Evolutionary conservation across 2,797 vertebrate genomes (phyloP), one percentile per base, ranked within the genome.

Genomic region (Eupleurogrammus muticus): DNA sequence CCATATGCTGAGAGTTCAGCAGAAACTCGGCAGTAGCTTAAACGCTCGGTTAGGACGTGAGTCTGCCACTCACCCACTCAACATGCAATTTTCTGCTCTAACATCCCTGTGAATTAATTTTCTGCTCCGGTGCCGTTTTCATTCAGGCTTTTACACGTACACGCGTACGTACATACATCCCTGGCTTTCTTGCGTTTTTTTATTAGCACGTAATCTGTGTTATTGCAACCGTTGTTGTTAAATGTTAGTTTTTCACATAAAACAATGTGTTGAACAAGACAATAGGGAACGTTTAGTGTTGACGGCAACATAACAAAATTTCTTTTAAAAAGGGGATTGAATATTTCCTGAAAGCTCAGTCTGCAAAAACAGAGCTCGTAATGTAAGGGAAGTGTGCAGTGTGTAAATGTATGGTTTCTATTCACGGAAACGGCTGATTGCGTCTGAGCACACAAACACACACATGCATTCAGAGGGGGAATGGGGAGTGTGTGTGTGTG

Each of bases 101-200:
- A 66, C 51, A 55, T 53, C 12, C 19, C 36, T 9, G 28, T 58
- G 47, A 82, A 81, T 78, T 58, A 3, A 73, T 82, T 82, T 82
- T 68, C 36, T 80, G 63, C 78, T 54, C 59, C 70, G 16, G 16
- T 6, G 67, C 58, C 0, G n/a, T 55, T 79, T 80, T 76, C 20
- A 73, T 54, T 80, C 55, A 10, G 4, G 68, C 38, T 42, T 65
- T 60, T 23, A 44, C n/a, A n/a, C n/a, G n/a, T n/a, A n/a, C n/a
- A n/a, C n/a, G n/a, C n/a, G n/a, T n/a, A n/a, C n/a, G n/a, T 48
- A n/a, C 20, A 54, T 52, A 53, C 66, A 52, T 65, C 42, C 17
- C 35, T 46, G 11, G 4, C n/a, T 28, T 28, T 21, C 5, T 47
- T 73, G 7, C n/a, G 38, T 51, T 44, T 51, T 51, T 44, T 51